These are phyloP conservation scores for Girardia tigrina DNA, from an alignment of 2,888 invertebrate genomes.

Conservation along the genomic window DNA sequence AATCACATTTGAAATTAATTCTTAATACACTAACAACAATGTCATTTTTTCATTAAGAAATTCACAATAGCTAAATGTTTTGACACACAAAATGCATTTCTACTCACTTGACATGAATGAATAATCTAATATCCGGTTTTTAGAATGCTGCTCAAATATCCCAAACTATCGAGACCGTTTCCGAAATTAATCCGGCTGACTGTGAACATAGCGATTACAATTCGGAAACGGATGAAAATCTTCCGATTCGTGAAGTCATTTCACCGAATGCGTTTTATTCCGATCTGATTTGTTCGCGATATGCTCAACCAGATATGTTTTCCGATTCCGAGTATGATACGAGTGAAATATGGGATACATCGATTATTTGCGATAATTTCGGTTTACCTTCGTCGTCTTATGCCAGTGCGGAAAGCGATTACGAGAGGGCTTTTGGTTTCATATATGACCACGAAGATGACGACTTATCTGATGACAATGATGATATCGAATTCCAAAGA, in stretches of 20 bases:
- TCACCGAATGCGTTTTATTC: slow-evolving; percentile 7
- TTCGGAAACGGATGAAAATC: background rate
- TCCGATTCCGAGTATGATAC: slow-evolving; percentile 1
- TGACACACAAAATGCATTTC: too few species aligned
- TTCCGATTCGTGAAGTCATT: background rate
- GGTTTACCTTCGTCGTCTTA: background rate
- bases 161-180: too few species aligned
- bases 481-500: background rate
- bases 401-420: slow-evolving; percentile 4
- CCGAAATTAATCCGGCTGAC: too few species aligned
- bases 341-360: slow-evolving; percentile 15
- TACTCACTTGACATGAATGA: too few species aligned
- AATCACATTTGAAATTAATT: too few species aligned
- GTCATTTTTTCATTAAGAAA: too few species aligned
- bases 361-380: slow-evolving; percentile 14
- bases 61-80: too few species aligned
- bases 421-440: background rate
- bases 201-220: background rate
- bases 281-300: background rate
- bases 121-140: too few species aligned
- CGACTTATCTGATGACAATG: background rate
- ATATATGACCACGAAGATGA: background rate
- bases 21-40: too few species aligned
- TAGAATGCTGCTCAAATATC: too few species aligned
- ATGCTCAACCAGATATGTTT: background rate